Conservation (phyloP, 1,140 invertebrate genomes). For the Battus philenor region DNA sequence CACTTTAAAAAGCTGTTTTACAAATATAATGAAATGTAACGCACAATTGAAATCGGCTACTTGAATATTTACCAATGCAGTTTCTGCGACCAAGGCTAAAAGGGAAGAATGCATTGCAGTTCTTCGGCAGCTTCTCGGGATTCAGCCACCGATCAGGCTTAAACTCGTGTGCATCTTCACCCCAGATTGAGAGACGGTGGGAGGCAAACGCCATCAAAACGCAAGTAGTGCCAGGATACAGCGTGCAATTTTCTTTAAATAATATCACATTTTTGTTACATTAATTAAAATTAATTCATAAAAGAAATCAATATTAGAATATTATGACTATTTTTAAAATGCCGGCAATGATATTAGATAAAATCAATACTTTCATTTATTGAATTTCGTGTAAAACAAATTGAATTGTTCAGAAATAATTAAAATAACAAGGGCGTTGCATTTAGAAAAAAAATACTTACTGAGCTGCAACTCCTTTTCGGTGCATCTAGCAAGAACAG, state of each 20-base stretch:
- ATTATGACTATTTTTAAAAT: too few relatives aligned
- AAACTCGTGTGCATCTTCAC: slow-evolving; percentile 61
- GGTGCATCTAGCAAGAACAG: slow-evolving; percentile 16
- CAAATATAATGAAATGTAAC: too few relatives aligned
- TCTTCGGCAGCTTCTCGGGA: slow-evolving; percentile 67
- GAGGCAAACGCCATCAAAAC: not conserved
- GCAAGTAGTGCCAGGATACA: not conserved
- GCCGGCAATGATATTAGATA: too few relatives aligned
- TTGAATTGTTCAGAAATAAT: too few relatives aligned
- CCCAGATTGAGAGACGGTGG: slow-evolving; percentile 26
- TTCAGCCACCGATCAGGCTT: slow-evolving; percentile 81
- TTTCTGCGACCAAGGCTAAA: slow-evolving; percentile 68
- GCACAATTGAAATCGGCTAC: not conserved
- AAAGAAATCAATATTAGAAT: slow-evolving; percentile 4
- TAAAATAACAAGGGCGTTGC: too few relatives aligned
- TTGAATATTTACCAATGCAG: not conserved
- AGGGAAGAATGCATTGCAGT: slow-evolving; percentile 74
- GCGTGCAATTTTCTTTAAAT: not conserved
- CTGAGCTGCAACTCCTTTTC: slow-evolving; percentile 22
- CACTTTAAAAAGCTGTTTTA: too few relatives aligned
- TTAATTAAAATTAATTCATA: not conserved
- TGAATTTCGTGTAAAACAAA: too few relatives aligned
- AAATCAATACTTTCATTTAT: too few relatives aligned
- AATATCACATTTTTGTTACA: not conserved
- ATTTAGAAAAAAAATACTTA: too few relatives aligned